phyloP scores from a whole-genome alignment of 2,113 vertebrate genomes.

The Poecilia latipinna region DNA sequence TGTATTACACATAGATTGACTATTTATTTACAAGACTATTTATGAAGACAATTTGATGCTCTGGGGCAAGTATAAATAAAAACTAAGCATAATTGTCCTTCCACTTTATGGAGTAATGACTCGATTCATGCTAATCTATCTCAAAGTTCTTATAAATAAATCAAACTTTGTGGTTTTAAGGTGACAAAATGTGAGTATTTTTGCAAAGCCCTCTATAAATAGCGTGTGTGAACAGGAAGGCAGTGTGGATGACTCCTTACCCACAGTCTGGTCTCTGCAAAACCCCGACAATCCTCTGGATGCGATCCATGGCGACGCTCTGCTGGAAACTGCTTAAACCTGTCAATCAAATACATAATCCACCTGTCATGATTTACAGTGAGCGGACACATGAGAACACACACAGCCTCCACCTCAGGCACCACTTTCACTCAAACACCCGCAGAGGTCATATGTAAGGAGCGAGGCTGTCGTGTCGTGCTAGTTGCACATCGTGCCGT shows the following conservation, averaged over 20 bases:
- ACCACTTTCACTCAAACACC: constrained; percentile 25
- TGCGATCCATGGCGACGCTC: constrained; percentile 94
- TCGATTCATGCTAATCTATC: not conserved
- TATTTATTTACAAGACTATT: no score
- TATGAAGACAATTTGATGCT: no score
- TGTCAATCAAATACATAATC: constrained; percentile 75
- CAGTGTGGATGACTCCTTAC: constrained; percentile 72
- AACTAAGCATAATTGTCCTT: no score
- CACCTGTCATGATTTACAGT: constrained; percentile 35
- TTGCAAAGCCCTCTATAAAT: not conserved
- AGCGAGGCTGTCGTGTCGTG: constrained; percentile 23
- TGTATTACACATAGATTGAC: no score
- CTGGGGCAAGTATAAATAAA: no score
- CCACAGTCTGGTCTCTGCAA: constrained; percentile 90
- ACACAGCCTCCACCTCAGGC: not conserved
- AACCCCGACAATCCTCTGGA: constrained; percentile 92
- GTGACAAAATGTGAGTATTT: not conserved
- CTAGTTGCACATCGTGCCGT: constrained; percentile 34
- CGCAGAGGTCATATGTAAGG: constrained; percentile 44
- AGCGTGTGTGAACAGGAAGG: not conserved
- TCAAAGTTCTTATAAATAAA: not conserved
- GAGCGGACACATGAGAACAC: constrained; percentile 15
- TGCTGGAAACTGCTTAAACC: constrained; percentile 94
- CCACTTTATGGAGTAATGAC: no score
- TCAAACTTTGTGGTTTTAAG: not conserved